Evolutionary conservation across 2,888 invertebrate genomes (phyloP), one percentile per base, ranked within the genome.

Genomic region (Congeria kusceri): DNA sequence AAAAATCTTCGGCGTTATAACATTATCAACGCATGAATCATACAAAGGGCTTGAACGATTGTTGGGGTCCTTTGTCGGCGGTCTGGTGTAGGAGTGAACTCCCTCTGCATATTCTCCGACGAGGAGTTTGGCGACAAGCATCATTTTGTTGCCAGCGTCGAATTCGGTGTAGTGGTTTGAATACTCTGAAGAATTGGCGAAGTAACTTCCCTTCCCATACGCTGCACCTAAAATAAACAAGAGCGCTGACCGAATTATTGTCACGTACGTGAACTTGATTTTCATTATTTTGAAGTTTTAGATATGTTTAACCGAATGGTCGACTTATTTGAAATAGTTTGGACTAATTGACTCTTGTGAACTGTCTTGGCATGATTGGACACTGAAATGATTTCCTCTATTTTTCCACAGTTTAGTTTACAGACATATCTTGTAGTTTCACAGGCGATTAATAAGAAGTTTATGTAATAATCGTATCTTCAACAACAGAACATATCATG

Each of bases 131-230:
- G 88, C 89, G 15, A 91, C 61, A 69, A 92, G 89, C 86, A 92
- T 80, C 20, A 72, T 76, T 28, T 70, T 73, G 29, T 72, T 64
- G 4, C 39, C 25, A 25, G 64, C 63, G 13, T 46, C 23, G 0
- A 20, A 32, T 39, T 86, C 81, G 9, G 87, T 79, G 69, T 88
- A 89, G 49, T 64, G 47, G 39, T 82, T 76, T 2, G 87, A 86
- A 68, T 86, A 88, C 57, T 75, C 75, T 0, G 90, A 86, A 62
- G 84, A 80, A 11, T 68, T 74, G 0, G 89, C 86, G 76, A 91
- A 91, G 76, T 91, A 91, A 62, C 86, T 88, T n/a, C 91, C 91
- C 65, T 88, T 87, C 2, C 91, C 90, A 69, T 83, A 86, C 27
- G 67, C 63, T 0, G 86, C 84, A n/a, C 80, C 80, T 80, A 68